phyloP scores from a whole-genome alignment of 2,888 invertebrate genomes.

The Pseudococcus viburni region DNA sequence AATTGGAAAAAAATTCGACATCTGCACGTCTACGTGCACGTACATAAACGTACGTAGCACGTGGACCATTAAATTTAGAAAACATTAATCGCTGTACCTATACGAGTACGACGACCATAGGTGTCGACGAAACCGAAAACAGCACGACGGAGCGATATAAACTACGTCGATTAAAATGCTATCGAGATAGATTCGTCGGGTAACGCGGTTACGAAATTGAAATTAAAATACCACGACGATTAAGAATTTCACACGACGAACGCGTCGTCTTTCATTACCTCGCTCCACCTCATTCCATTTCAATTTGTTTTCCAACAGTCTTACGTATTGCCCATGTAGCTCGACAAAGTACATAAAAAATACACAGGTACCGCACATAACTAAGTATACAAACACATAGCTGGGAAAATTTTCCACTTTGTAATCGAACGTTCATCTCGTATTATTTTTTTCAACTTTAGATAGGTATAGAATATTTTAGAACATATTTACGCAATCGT shows the following conservation, averaged over 20 bases:
- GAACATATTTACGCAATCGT: background rate
- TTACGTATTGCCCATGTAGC: too few species aligned
- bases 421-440: background rate
- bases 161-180: background rate
- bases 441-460: background rate
- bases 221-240: slow-evolving; percentile 1
- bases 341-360: background rate
- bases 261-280: background rate
- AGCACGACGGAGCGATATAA: background rate
- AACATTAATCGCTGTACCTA: background rate
- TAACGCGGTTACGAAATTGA: background rate
- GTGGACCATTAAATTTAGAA: background rate
- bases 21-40: background rate
- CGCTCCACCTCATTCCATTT: background rate
- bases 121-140: background rate
- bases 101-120: background rate
- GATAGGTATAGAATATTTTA: background rate
- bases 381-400: background rate
- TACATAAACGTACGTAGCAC: background rate
- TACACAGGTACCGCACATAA: background rate
- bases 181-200: background rate
- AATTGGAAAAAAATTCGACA: too few species aligned
- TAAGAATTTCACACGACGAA: background rate
- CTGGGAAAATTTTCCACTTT: background rate
- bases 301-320: background rate